Evolutionary conservation across 2,797 vertebrate species (phyloP).

Genomic region (Tokudaia muenninki): DNA sequence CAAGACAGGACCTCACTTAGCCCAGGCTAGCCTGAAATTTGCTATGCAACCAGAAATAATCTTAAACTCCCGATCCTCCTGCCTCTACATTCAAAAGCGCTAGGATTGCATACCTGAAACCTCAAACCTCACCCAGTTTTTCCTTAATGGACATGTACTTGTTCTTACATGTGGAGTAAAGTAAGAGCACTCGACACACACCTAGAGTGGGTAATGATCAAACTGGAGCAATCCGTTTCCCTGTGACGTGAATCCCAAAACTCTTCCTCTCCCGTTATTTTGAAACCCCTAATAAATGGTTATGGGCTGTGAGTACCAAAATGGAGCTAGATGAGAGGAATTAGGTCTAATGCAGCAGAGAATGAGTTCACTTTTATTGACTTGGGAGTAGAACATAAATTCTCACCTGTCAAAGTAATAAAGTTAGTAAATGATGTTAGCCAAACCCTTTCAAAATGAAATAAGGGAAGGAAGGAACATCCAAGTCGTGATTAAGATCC

Average conservation of each 20-base stretch:
- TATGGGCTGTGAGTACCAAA: neutral
- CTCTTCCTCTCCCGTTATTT: neutral
- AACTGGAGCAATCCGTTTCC: neutral
- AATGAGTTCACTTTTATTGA: conserved; percentile 2
- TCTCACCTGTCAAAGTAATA: neutral
- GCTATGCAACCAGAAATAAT: neutral
- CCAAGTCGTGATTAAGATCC: conserved; percentile 14
- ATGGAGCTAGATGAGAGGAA: neutral
- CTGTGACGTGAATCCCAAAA: neutral
- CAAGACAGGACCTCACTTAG: neutral
- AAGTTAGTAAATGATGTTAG: conserved; percentile 38
- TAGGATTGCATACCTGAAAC: neutral
- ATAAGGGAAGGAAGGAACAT: conserved; percentile 27
- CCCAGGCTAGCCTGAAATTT: neutral
- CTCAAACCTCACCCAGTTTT: neutral
- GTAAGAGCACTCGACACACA: neutral
- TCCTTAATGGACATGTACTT: neutral
- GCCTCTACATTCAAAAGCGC: neutral
- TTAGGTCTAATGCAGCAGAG: neutral
- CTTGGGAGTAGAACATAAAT: conserved; percentile 33
- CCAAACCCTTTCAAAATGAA: conserved; percentile 56
- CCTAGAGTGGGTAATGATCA: neutral
- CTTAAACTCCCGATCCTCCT: neutral
- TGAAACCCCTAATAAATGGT: neutral
- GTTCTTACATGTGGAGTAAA: neutral